Evolutionary conservation across 2,888 invertebrate species (phyloP), one percentile per base, ranked within the genome.

Genomic region (Notodonta ziczac): DNA sequence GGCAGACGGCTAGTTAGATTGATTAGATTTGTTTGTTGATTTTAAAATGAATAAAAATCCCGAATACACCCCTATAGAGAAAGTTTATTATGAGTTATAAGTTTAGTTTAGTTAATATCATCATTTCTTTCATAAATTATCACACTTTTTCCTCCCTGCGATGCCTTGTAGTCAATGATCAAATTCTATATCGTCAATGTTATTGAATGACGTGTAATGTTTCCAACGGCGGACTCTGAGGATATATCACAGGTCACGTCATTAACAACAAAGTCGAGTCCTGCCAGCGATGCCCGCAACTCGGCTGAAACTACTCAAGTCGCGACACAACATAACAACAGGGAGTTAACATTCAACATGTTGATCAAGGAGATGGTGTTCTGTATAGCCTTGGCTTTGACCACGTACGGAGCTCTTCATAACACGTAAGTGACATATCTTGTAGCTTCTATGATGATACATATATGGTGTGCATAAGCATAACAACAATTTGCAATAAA

Each of bases 401-500:
- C 95, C 5, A 94, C 96, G 12, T 96, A 96, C 78, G 96, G 96
- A 71, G 96, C 96, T 55, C 91, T 97, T 56, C 95, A 96, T 73
- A 96, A 95, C 81, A 94, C 95, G 97, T 97, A 94, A 94, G 95
- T 94, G n/a, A 53, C 70, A 72, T 73, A 52, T 53, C 32, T 52
- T 42, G 32, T 52, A 51, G 42, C 12, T 42, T 42, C 9, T 46
- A 13, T 46, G 13, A 46, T 46, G 46, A 13, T n/a, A 46, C 1
- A 24, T 24, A 24, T 24, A 24, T 24, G 24, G 24, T 24, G 1
- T 24, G 24, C 24, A 24, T 24, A 24, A 24, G 24, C 24, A 24
- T 24, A 24, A 24, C 2, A 24, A 24, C 24, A 24, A 24, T 24
- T 24, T 24, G 24, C 24, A 24, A n/a, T n/a, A n/a, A n/a, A n/a